phyloP scores from a whole-genome alignment of 2,113 vertebrate genomes.

The Peucedramus taeniatus region DNA sequence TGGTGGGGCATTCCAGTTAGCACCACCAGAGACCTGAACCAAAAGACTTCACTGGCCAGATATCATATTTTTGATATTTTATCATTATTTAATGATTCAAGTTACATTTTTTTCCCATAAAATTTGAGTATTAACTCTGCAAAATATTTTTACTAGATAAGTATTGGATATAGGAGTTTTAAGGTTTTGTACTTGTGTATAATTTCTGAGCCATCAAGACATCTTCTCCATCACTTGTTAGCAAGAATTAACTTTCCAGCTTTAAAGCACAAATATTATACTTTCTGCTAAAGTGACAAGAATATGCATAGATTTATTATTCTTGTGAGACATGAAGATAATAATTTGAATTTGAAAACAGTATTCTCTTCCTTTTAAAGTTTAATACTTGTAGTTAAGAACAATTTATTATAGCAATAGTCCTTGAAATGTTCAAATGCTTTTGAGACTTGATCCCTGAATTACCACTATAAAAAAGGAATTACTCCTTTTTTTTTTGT shows the following conservation, averaged over 20 bases:
- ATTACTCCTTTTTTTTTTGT: background rate
- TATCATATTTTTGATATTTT: background rate
- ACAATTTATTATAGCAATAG: slow-evolving; percentile 23
- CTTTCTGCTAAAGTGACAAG: background rate
- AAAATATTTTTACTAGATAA: background rate
- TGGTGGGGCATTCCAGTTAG: background rate
- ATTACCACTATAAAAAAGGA: slow-evolving; percentile 41
- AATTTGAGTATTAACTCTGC: background rate
- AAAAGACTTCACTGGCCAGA: background rate
- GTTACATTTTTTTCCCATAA: background rate
- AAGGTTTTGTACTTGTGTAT: background rate
- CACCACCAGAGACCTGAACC: background rate
- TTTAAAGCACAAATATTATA: slow-evolving; percentile 2
- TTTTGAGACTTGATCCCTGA: slow-evolving; percentile 29
- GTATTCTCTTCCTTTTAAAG: slow-evolving; percentile 13
- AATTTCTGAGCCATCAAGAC: background rate
- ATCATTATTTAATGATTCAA: background rate
- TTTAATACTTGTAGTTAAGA: slow-evolving; percentile 49
- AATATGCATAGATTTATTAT: slow-evolving; percentile 1
- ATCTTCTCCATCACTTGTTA: background rate
- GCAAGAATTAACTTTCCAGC: background rate
- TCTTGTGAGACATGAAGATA: slow-evolving; percentile 21
- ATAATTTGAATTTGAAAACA: slow-evolving; percentile 36
- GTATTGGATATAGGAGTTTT: background rate
- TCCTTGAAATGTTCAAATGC: slow-evolving; percentile 59